Percentiles rank a stretch among this genome's conserved stretches.
Conservation (phyloP, 2,113 vertebrate genomes). For the Aspiorhynchus laticeps region DNA sequence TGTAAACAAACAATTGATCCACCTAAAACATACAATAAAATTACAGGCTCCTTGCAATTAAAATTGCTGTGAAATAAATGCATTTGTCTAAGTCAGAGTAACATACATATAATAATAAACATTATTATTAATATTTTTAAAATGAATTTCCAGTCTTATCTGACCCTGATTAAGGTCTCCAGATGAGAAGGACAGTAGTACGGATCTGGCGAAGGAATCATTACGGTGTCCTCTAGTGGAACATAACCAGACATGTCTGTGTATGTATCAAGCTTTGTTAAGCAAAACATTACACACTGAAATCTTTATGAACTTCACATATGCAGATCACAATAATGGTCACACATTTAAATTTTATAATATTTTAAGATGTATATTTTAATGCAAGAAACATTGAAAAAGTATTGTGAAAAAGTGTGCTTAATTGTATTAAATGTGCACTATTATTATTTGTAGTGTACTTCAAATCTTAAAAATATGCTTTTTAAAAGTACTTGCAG, state of each 20-base stretch:
- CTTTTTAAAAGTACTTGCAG: no score
- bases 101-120: neutral
- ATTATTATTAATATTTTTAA: neutral
- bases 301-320: neutral
- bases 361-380: neutral
- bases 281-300: neutral
- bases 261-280: neutral
- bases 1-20: conserved; percentile 4
- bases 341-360: neutral
- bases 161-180: neutral
- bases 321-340: neutral
- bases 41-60: neutral
- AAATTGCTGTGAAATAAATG: neutral
- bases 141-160: neutral
- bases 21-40: neutral
- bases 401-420: neutral
- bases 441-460: no score
- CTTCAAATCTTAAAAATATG: no score
- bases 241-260: neutral
- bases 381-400: neutral
- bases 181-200: neutral
- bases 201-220: neutral
- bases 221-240: neutral
- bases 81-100: neutral
- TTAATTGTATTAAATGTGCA: no score